Evolutionary conservation across 2,888 invertebrate genomes (phyloP).

Genomic region (Noctua janthe): DNA sequence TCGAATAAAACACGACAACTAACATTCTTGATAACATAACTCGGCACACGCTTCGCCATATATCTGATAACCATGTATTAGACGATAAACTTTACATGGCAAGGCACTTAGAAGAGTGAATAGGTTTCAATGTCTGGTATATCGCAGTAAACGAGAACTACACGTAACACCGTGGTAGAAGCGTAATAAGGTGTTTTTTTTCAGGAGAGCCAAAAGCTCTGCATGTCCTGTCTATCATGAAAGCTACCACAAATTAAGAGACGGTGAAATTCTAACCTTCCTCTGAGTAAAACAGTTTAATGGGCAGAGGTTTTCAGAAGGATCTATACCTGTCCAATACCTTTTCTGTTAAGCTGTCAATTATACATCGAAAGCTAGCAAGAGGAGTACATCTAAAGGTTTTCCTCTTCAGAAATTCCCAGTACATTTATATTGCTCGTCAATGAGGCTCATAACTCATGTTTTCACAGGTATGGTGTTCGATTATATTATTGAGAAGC

Average conservation of each 20-base stretch:
- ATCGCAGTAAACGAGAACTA: not conserved
- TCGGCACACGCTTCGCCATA: slow-evolving; percentile 4
- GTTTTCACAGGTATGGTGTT: not conserved
- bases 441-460: not conserved
- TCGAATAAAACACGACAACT: slow-evolving; percentile 16
- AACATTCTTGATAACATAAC: slow-evolving; percentile 31
- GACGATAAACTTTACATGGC: slow-evolving; percentile 26
- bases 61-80: slow-evolving; percentile 12
- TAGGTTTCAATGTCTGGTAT: slow-evolving; percentile 7
- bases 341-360: not conserved
- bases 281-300: not conserved
- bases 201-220: not conserved
- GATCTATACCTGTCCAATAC: too few relatives aligned
- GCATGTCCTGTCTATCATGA: not conserved
- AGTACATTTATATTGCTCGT: not conserved
- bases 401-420: not conserved
- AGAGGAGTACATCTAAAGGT: not conserved
- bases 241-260: not conserved
- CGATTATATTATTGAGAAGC: not conserved
- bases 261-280: not conserved
- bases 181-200: not conserved
- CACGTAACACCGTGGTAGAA: too few relatives aligned
- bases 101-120: slow-evolving; percentile 14
- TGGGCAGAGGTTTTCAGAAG: too few relatives aligned
- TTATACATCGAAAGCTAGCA: not conserved